Evolutionary conservation across 2,797 vertebrate genomes (phyloP), one percentile per base, ranked within the genome.

Genomic region (Rallus crepitans): DNA sequence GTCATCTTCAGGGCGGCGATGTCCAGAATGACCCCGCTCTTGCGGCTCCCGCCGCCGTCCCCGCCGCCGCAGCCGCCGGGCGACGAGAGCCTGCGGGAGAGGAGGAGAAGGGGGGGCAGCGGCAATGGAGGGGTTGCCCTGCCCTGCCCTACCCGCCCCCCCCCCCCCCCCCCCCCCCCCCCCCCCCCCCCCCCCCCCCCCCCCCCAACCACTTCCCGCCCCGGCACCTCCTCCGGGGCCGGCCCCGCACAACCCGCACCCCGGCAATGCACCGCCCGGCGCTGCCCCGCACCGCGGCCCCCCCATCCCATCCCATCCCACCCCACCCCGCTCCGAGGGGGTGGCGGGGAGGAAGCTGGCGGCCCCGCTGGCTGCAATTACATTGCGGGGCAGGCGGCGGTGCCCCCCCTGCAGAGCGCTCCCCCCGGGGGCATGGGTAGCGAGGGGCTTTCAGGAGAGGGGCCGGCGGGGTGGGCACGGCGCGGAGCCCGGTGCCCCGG

Each of bases 1-100:
- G 98, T 98, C 98, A 99, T 99, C 97, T 98, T 98, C 94, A 99
- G 98, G 84, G 98, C 76, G 18, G 98, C 98, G 96, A 99, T 98
- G 98, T 99, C 99, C 98, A 98, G 97, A 93, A 99, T 98, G 82
- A 98, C 98, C 53, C 98, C 98, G 52, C 98, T 98, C 97, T 98
- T 98, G 95, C 98, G 97, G 97, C 98, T 96, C 97, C 98, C 98
- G 56, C 91, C 82, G 73, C 81, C 89, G 50, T 93, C 96, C 96
- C 98, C 98, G 64, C 90, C 89, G 76, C 94, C 94, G 66, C 91
- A 70, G 72, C 95, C 90, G 69, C 95, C 91, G 40, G 95, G 89
- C 96, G 92, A 71, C 70, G 96, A 92, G 82, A 94, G 96, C 97
- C 98, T 98, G 97, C 73, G 73, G 87, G 93, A 89, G 71, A 97